These are phyloP conservation scores for Drosophila orena DNA, from an alignment of 1,140 invertebrate genomes.

Conservation along the genomic window DNA sequence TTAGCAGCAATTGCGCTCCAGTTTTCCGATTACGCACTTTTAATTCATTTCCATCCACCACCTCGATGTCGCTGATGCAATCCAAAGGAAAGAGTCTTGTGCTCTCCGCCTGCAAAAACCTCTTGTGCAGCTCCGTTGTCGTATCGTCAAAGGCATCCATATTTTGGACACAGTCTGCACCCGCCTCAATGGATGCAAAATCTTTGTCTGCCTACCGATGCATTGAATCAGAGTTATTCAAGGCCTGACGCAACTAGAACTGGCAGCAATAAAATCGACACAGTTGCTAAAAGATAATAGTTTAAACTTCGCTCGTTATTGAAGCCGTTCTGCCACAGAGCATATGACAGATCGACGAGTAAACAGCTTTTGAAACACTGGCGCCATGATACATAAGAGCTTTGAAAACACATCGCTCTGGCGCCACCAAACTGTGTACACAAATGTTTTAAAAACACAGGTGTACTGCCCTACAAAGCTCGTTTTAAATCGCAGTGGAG, in stretches of 20 bases:
- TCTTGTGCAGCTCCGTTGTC: background rate
- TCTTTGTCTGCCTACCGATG: conserved; percentile 51
- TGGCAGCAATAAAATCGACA: conserved; percentile 59
- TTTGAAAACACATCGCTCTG: too few species aligned
- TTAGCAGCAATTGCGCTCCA: background rate
- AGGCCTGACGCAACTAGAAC: conserved; percentile 58
- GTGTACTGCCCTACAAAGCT: too few species aligned
- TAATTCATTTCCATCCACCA: conserved; percentile 61
- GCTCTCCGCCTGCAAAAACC: conserved; percentile 34
- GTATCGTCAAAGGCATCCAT: conserved; percentile 42
- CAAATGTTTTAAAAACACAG: too few species aligned
- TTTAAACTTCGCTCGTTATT: conserved; percentile 53
- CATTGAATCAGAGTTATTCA: conserved; percentile 36
- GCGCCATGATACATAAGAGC: too few species aligned
- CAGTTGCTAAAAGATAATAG: conserved; percentile 61
- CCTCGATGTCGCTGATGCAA: conserved; percentile 56
- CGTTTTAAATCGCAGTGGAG: too few species aligned
- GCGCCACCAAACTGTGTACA: too few species aligned
- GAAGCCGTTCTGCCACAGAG: conserved; percentile 66
- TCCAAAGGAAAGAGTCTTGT: conserved; percentile 20
- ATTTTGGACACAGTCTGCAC: conserved; percentile 37
- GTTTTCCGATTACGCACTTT: conserved; percentile 56
- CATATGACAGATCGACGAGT: conserved; percentile 71
- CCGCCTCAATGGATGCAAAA: conserved; percentile 76
- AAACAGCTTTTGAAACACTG: too few species aligned